Evolutionary conservation across 2,797 vertebrate genomes (phyloP).

Genomic region (Varecia variegata): DNA sequence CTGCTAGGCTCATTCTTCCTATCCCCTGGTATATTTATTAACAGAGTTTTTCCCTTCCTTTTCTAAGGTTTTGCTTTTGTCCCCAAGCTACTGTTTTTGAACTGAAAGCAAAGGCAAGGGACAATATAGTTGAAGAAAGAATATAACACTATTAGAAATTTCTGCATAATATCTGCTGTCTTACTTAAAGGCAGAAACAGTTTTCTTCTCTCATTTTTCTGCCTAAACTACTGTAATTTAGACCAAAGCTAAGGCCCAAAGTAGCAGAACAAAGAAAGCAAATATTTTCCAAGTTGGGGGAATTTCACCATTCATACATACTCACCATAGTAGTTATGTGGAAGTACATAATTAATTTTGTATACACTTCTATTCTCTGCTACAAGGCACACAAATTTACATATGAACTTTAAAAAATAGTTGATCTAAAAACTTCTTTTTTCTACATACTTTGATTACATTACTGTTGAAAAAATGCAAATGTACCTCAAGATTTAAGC

Average conservation of each 20-base stretch:
- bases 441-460: background rate
- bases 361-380: background rate
- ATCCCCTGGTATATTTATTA: slow-evolving; percentile 53
- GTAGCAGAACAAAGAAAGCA: slow-evolving; percentile 28
- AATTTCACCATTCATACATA: background rate
- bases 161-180: slow-evolving; percentile 23
- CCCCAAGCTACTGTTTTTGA: slow-evolving; percentile 60
- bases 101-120: background rate
- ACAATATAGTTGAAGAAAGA: background rate
- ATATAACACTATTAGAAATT: background rate
- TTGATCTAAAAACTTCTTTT: background rate
- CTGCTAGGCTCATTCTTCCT: background rate
- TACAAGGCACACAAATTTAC: background rate
- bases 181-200: slow-evolving; percentile 47
- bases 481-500: background rate
- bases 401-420: background rate
- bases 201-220: background rate
- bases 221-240: background rate
- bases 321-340: background rate
- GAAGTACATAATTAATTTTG: background rate
- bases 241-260: background rate
- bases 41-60: slow-evolving; percentile 28
- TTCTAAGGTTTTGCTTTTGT: background rate
- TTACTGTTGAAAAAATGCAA: background rate
- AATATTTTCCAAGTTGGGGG: background rate